These are phyloP conservation scores for Strix aluco DNA, from an alignment of 2,113 vertebrate genomes.

Conservation along the genomic window DNA sequence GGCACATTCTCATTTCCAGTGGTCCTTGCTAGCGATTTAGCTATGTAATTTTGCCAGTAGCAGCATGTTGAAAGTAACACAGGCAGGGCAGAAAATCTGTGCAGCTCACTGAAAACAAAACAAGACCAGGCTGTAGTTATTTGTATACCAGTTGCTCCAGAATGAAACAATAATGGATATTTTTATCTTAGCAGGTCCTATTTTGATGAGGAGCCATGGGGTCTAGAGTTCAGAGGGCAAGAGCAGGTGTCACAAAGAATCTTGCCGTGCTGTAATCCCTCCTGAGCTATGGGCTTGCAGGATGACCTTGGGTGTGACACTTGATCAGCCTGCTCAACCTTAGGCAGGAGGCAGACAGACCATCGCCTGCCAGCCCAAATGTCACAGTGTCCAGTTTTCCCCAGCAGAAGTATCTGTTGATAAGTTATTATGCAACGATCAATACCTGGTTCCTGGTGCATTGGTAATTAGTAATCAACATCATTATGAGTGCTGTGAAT, in stretches of 20 bases:
- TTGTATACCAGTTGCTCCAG: not conserved
- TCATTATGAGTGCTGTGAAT: not conserved
- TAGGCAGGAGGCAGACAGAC: slow-evolving; percentile 26
- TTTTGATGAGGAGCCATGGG: slow-evolving; percentile 47
- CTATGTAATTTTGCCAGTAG: not conserved
- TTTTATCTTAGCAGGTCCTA: slow-evolving; percentile 47
- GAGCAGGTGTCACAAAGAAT: not conserved
- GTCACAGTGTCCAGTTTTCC: not conserved
- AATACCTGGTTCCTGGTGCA: not conserved
- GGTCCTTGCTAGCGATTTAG: not conserved
- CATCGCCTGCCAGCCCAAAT: not conserved
- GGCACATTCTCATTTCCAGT: not conserved
- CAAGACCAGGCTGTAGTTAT: not conserved
- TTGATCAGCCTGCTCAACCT: slow-evolving; percentile 39
- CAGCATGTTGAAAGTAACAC: not conserved
- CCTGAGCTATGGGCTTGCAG: slow-evolving; percentile 23
- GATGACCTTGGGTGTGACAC: slow-evolving; percentile 40
- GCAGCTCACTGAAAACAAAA: not conserved
- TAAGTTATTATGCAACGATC: not conserved
- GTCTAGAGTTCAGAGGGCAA: slow-evolving; percentile 45
- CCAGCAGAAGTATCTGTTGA: not conserved
- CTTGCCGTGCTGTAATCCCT: slow-evolving; percentile 19
- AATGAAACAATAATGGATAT: slow-evolving; percentile 1
- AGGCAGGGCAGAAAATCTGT: not conserved
- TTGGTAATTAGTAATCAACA: not conserved